Base-by-base conservation (phyloP, 2,113 vertebrate genomes). In the Micromys minutus region DNA sequence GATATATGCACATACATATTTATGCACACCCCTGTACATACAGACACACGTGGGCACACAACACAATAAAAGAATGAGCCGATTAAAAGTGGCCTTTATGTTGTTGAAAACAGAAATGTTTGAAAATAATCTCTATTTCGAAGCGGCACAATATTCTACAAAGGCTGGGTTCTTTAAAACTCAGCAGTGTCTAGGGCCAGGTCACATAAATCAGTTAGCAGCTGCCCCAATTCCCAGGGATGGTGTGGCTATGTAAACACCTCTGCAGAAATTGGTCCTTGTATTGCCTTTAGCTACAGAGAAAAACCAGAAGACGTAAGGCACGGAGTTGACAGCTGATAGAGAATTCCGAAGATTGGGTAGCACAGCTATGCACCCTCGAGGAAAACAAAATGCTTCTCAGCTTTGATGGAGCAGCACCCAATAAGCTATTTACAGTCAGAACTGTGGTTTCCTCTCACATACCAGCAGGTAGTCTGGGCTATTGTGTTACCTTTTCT, bases 81-180 rank as follows among this genome's bases (percentile, higher is more conserved):
- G 69, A 69, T 50, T n/a, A 87, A 69, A 52, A 36, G 85, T 85
- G 45, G 42, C 1, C 34, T 89, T 77, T 89, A 92, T 83, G 71
- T 94, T 36, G 59, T 74, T 8, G 71, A 67, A 65, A 65, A 63
- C 24, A 83, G 42, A 93, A 79, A 91, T 61, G 95, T 92, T 77
- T 72, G 24, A n/a, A 95, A 88, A 42, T n/a, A 67, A 47, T 59
- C 36, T 87, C 72, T 52, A 45, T 83, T 12, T 59, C 75, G 91
- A 96, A 86, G 39, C 29, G 65, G 12, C 1, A 45, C 79, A 84
- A 74, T 21, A 96, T 88, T 96, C 76, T 52, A 67, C 4, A 93
- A 91, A 89, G 11, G 55, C 4, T 79, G 79, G 42, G 42, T 34
- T 67, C 57, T 84, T 29, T 7, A 84, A 84, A 84, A 84, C 47